Percentiles rank a stretch among this genome's conserved stretches.
Conservation (phyloP, 2,797 vertebrate genomes). For the Cephalopachus bancanus region DNA sequence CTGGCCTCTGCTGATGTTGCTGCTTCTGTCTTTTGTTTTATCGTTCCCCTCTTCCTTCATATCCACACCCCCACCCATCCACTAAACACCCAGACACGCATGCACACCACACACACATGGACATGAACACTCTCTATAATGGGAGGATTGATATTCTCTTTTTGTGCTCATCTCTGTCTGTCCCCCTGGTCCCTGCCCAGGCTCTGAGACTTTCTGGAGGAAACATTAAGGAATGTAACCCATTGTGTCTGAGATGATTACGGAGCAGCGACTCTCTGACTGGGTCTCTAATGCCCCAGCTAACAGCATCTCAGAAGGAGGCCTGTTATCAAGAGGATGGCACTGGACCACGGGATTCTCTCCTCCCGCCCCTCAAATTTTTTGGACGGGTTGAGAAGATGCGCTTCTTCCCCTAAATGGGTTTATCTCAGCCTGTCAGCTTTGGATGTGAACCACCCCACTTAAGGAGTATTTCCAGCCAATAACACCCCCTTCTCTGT, state of each 20-base stretch:
- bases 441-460: conserved; percentile 75
- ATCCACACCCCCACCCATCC: neutral
- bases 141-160: neutral
- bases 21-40: neutral
- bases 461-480: conserved; percentile 82
- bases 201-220: conserved; percentile 20
- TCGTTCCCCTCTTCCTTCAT: neutral
- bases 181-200: conserved; percentile 61
- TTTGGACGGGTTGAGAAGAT: conserved; percentile 57
- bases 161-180: conserved; percentile 60
- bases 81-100: neutral
- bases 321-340: conserved; percentile 21
- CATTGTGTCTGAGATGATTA: conserved; percentile 69
- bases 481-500: conserved; percentile 77
- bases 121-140: neutral
- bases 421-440: conserved; percentile 82
- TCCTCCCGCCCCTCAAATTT: neutral
- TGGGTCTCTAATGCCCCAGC: neutral
- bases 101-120: neutral
- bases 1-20: neutral
- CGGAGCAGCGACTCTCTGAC: conserved; percentile 25
- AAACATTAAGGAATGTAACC: neutral
- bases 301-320: conserved; percentile 29
- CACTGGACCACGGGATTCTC: neutral
- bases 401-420: conserved; percentile 75